Evolutionary conservation across 2,888 invertebrate species (phyloP).

Genomic region (Acleris literana): DNA sequence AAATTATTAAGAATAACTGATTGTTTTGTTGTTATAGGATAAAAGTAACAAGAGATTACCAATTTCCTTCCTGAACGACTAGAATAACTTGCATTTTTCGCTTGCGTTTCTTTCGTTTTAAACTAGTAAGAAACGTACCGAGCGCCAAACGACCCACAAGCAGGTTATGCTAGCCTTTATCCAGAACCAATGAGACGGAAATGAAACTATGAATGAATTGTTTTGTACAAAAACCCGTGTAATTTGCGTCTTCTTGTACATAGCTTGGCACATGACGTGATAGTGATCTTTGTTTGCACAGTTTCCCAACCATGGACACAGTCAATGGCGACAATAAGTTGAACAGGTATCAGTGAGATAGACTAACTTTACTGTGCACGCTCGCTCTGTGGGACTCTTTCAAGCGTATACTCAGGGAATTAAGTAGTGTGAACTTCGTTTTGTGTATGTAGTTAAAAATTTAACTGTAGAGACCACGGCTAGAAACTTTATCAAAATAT

Average conservation of each 20-base stretch:
- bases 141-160: too few species aligned
- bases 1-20: too few species aligned
- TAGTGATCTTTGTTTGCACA: constrained; percentile 74
- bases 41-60: too few species aligned
- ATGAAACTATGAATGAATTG: not conserved
- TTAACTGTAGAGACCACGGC: not conserved
- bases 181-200: too few species aligned
- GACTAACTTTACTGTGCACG: constrained; percentile 57
- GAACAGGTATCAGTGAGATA: constrained; percentile 87
- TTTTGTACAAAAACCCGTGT: not conserved
- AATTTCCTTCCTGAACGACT: too few species aligned
- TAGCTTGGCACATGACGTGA: constrained; percentile 56
- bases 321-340: constrained; percentile 82
- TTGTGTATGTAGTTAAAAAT: not conserved
- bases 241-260: constrained; percentile 63
- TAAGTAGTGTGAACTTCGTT: not conserved
- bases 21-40: too few species aligned
- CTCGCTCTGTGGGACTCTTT: constrained; percentile 57
- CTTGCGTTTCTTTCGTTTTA: too few species aligned
- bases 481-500: too few species aligned
- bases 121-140: too few species aligned
- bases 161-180: too few species aligned
- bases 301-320: constrained; percentile 80
- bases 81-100: too few species aligned
- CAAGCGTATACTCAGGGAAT: constrained; percentile 41